Evolutionary conservation across 1,140 invertebrate genomes (phyloP).

Genomic region (Drosophila insularis): DNA sequence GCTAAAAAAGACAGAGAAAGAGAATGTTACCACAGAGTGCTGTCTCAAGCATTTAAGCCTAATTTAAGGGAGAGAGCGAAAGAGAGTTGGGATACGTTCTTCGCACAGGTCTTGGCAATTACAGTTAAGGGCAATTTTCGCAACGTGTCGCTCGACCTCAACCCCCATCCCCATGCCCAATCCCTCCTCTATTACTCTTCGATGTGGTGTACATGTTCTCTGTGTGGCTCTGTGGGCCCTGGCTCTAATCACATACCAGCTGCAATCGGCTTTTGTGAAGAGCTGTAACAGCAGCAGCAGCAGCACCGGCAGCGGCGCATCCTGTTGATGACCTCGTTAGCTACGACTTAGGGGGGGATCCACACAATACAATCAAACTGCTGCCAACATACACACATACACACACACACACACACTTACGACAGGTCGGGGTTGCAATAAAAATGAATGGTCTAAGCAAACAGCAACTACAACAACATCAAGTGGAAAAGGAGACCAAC

Average conservation of each 20-base stretch:
- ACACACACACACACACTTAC: constrained; percentile 27
- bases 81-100: constrained; percentile 5
- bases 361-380: constrained; percentile 65
- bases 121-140: constrained; percentile 70
- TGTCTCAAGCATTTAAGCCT: constrained; percentile 66
- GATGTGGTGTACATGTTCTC: background rate
- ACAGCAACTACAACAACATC: constrained; percentile 11
- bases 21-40: constrained; percentile 27
- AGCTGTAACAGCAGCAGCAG: background rate
- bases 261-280: constrained; percentile 65
- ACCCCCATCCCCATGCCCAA: background rate
- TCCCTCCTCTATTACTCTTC: background rate
- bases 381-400: constrained; percentile 24
- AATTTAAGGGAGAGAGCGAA: constrained; percentile 47
- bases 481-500: constrained; percentile 54
- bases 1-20: constrained; percentile 18
- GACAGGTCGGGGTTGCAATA: constrained; percentile 41
- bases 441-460: constrained; percentile 63
- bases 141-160: constrained; percentile 34
- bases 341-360: constrained; percentile 65
- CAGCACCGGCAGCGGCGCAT: constrained; percentile 40
- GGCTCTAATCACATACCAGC: constrained; percentile 69
- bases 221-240: constrained; percentile 5
- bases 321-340: constrained; percentile 80
- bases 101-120: constrained; percentile 62